phyloP scores from a whole-genome alignment of 2,888 invertebrate species.

The Eucriotettix oculatus region DNA sequence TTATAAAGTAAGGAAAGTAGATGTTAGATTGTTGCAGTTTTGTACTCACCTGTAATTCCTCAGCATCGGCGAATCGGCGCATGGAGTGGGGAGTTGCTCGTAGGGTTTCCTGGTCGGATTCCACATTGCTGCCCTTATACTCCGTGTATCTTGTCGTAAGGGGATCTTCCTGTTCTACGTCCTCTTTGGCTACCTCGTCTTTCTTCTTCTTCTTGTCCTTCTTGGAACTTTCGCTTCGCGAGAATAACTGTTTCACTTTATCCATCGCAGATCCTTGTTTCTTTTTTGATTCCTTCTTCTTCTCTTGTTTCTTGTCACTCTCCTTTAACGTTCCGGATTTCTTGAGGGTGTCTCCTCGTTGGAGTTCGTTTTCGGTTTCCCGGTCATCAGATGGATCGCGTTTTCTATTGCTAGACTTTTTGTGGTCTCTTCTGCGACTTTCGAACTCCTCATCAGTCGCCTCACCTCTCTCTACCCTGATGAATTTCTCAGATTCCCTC shows the following conservation, averaged over 20 bases:
- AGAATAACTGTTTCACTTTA: constrained; percentile 61
- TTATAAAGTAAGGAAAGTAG: no score
- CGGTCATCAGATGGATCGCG: background rate
- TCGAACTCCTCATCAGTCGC: constrained; percentile 1
- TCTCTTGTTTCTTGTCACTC: constrained; percentile 30
- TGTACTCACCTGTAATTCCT: background rate
- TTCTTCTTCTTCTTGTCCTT: constrained; percentile 38
- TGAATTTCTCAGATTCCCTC: constrained; percentile 17
- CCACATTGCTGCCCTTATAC: constrained; percentile 37
- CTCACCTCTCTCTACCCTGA: constrained; percentile 1
- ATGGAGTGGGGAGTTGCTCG: background rate
- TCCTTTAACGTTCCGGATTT: constrained; percentile 27
- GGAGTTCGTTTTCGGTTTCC: constrained; percentile 20
- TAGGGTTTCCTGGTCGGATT: background rate
- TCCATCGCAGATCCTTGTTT: constrained; percentile 56
- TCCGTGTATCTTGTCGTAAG: constrained; percentile 39
- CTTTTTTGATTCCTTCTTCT: constrained; percentile 35
- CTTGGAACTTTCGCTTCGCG: constrained; percentile 49
- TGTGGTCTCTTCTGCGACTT: constrained; percentile 1
- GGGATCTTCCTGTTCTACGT: constrained; percentile 23
- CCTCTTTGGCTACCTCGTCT: constrained; percentile 26
- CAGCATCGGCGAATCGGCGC: background rate
- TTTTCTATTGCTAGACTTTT: background rate
- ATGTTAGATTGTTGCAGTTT: no score
- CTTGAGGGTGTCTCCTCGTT: constrained; percentile 21